Base-by-base conservation (phyloP, 2,113 vertebrate genomes). In the Carassius auratus region DNA sequence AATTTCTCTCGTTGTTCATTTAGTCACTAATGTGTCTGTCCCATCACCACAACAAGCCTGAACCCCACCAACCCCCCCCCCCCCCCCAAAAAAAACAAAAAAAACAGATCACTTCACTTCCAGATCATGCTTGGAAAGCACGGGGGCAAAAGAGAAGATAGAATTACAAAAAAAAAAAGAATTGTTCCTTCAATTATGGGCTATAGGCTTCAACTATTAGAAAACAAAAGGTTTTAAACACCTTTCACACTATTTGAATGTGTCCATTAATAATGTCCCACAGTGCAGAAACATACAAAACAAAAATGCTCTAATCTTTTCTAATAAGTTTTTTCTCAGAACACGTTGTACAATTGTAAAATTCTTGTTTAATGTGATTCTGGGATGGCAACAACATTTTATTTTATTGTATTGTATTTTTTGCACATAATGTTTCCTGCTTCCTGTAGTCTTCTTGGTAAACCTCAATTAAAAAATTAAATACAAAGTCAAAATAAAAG, bases 11-110 rank as follows among this genome's bases (percentile, higher is more conserved):
- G 3, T 23, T 81, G 23, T 61, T 19, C 36, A 17, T 78, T 61
- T 48, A 85, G 3, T 30, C 30, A 30, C 30, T 30, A 30, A 30
- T 17, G 77, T 62, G 33, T 79, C 50, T 55, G 36, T 81, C 69
- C 76, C 68, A 71, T 59, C 59, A 81, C 59, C 85, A 80, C 76
- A 19, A 14, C 57, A 55, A 61, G 52, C 64, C 76, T 85, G 66
- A 64, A 66, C 1, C 30, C 30, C 30, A 26, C 26, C 26, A 26
- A 26, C 30, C 30, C 30, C 30, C 30, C 30, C 30, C 30, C 30
- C 30, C 30, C 30, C 30, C 30, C 30, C 30, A n/a, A n/a, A n/a
- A n/a, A n/a, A n/a, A n/a, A n/a, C n/a, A 66, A 30, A 74, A 52
- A 57, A 81, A 76, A 7, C 52, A 76, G 59, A 45, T 75, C 30